Percentiles rank a stretch among this genome's conserved stretches.
phyloP scores from a whole-genome alignment of 92 coral and sea anemone species.

The Palythoa heliodiscus region DNA sequence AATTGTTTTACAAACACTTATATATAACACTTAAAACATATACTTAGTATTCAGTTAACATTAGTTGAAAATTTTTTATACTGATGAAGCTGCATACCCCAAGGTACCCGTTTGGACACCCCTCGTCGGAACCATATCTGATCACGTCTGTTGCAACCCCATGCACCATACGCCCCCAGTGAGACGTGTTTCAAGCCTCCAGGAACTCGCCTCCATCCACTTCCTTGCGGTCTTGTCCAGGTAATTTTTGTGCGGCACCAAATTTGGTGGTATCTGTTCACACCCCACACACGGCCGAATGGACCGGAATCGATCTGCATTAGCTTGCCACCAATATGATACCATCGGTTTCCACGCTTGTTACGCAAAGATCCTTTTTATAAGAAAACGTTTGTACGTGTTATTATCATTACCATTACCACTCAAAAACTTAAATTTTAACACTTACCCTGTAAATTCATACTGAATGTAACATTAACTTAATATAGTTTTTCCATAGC shows the following conservation, averaged over 20 bases:
- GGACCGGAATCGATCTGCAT: slow-evolving; percentile 57
- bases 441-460: no score
- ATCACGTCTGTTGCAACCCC: slow-evolving; percentile 26
- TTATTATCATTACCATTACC: no score
- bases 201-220: slow-evolving; percentile 34
- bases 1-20: no score
- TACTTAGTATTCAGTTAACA: no score
- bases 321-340: slow-evolving; percentile 27
- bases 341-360: slow-evolving; percentile 16
- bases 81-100: not conserved
- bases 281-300: slow-evolving; percentile 47
- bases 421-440: no score
- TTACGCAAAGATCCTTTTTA: slow-evolving; percentile 20
- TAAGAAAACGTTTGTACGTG: not conserved
- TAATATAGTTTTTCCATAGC: no score
- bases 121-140: slow-evolving; percentile 35
- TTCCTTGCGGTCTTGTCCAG: slow-evolving; percentile 5
- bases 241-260: slow-evolving; percentile 44
- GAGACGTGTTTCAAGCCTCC: slow-evolving; percentile 11
- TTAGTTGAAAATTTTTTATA: not conserved
- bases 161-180: not conserved
- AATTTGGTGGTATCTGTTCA: slow-evolving; percentile 36
- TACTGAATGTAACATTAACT: no score
- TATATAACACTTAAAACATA: no score
- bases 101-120: slow-evolving; percentile 2